A percentile compares a stretch with the other conserved stretches of the same genome.
Evolutionary conservation across 2,888 invertebrate genomes (phyloP).

Genomic region (Carterocephalus palaemon): DNA sequence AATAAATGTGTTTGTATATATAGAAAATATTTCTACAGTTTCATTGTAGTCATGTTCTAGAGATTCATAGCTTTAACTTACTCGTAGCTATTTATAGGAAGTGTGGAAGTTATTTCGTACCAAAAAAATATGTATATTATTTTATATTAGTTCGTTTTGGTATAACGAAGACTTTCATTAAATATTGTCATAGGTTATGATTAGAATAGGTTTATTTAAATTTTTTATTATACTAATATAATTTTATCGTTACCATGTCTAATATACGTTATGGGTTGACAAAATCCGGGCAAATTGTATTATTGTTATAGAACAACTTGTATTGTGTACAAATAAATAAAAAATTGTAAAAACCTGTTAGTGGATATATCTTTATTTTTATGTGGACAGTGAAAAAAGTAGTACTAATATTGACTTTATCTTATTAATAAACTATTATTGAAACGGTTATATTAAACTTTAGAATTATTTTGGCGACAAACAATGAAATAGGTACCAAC

Average conservation of each 20-base stretch:
- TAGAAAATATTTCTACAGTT: constrained; percentile 49
- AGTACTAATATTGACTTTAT: no score
- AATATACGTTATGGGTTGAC: constrained; percentile 48
- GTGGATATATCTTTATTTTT: constrained; percentile 42
- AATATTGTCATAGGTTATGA: constrained; percentile 66
- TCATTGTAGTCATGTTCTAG: constrained; percentile 70
- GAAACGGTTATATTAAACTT: no score
- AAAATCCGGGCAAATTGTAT: constrained; percentile 50
- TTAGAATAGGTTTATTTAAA: constrained; percentile 61
- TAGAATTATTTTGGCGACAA: no score
- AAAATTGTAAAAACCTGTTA: constrained; percentile 70
- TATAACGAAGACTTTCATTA: constrained; percentile 65
- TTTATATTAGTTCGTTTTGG: constrained; percentile 65
- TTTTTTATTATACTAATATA: constrained; percentile 49
- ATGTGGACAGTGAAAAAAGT: no score
- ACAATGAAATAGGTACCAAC: no score
- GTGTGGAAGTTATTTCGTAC: constrained; percentile 68
- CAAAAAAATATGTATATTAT: constrained; percentile 76
- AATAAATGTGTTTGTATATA: constrained; percentile 44
- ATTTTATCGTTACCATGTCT: constrained; percentile 63
- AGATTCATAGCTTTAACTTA: constrained; percentile 74
- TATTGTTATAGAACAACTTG: constrained; percentile 42
- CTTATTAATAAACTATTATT: no score
- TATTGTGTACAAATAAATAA: constrained; percentile 54
- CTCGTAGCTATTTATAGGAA: constrained; percentile 55